Conservation (phyloP, 2,113 vertebrate genomes). For the Siniperca chuatsi region DNA sequence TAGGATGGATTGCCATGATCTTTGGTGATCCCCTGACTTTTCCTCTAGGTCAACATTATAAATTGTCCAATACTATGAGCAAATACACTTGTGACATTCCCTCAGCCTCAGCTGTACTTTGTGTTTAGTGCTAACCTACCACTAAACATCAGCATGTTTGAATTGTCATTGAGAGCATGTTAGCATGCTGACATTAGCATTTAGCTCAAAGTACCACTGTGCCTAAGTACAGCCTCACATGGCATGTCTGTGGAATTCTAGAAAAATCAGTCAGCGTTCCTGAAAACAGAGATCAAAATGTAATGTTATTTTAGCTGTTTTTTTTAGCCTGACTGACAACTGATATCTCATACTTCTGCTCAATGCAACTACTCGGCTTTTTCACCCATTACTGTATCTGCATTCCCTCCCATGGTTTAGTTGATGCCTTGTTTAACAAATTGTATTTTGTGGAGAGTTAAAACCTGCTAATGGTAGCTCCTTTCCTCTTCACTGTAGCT, state of each 20-base stretch:
- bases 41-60: neutral
- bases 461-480: neutral
- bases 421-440: neutral
- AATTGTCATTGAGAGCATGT: neutral
- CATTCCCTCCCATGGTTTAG: neutral
- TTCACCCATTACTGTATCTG: neutral
- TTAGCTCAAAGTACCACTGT: too few species aligned
- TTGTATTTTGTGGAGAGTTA: conserved; percentile 9
- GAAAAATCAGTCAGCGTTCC: neutral
- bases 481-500: neutral
- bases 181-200: neutral
- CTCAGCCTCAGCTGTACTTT: neutral
- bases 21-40: neutral
- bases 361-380: neutral
- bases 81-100: neutral
- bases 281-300: neutral
- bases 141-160: neutral
- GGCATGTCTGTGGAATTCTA: neutral
- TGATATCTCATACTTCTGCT: neutral
- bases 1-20: neutral
- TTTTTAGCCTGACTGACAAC: neutral
- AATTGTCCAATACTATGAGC: neutral
- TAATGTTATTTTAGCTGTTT: neutral
- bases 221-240: neutral
- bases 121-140: too few species aligned